phyloP scores from a whole-genome alignment of 1,140 invertebrate species.

The Cydia splendana region DNA sequence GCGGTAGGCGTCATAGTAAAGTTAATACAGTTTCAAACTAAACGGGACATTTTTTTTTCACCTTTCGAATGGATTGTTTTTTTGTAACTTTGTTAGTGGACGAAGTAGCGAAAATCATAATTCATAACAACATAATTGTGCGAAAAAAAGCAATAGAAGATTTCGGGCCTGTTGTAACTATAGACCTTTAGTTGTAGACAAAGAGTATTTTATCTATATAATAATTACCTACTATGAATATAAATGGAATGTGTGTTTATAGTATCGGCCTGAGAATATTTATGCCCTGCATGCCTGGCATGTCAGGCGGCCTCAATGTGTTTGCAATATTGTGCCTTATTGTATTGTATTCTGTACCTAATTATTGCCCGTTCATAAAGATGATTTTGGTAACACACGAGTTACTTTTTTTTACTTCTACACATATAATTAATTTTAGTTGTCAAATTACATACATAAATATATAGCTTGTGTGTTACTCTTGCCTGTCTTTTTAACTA shows the following conservation, averaged over 20 bases:
- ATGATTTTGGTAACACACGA: slow-evolving; percentile 35
- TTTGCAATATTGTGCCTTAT: slow-evolving; percentile 31
- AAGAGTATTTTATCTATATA: background rate
- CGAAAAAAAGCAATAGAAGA: background rate
- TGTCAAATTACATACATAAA: background rate
- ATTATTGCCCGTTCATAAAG: slow-evolving; percentile 19
- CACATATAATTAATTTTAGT: background rate
- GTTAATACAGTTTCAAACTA: too few relatives aligned
- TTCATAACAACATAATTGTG: too few relatives aligned
- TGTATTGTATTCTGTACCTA: slow-evolving; percentile 27
- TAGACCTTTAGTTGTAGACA: background rate
- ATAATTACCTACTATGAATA: background rate
- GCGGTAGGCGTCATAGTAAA: too few relatives aligned
- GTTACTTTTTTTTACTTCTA: background rate
- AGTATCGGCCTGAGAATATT: slow-evolving; percentile 33
- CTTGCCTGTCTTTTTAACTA: background rate
- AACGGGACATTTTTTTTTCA: too few relatives aligned
- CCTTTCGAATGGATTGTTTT: too few relatives aligned
- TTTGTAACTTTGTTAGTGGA: too few relatives aligned
- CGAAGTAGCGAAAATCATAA: too few relatives aligned
- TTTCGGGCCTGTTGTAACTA: background rate
- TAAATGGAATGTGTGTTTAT: slow-evolving; percentile 20
- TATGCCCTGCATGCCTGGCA: slow-evolving; percentile 40
- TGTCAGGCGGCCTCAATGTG: slow-evolving; percentile 39
- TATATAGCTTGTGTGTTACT: background rate